Evolutionary conservation across 2,113 vertebrate genomes (phyloP), one percentile per base, ranked within the genome.

Genomic region (Tetraodon nigroviridis): DNA sequence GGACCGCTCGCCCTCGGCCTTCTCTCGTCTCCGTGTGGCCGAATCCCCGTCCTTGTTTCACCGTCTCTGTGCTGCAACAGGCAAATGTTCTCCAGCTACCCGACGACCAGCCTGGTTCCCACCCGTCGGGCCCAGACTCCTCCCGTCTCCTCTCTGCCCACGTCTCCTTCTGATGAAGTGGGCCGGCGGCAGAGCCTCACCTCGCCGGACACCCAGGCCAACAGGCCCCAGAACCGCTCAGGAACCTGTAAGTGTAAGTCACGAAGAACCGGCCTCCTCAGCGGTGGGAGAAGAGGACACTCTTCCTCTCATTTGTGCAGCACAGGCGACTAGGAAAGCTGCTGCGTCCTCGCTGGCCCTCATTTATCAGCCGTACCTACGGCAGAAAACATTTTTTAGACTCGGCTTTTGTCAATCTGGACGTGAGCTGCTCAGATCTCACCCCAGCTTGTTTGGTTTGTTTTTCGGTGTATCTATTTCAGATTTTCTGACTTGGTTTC

Each of bases 41-140:
- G n/a, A n/a, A 16, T 17, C 11, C 17, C 0, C 16, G 2, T 46
- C 7, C 4, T 46, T 1, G 3, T n/a, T 17, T n/a, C 27, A 19
- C 53, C 2, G 17, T 6, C 12, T 48, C 3, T 50, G 14, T 53
- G 14, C 51, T 5, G 2, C 61, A 51, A 58, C 90, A 99, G 96
- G 81, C 96, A 99, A 93, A 98, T 99, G 96, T 99, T 99, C 86
- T 99, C 96, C 60, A 99, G 96, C 83, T 99, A 99, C 58, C 96
- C 96, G 3, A 98, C 96, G 8, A 98, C 95, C 37, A 93, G 93
- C 1, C 88, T 98, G 17, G 90, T 92, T 58, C 95, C 96, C 0
- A 89, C 91, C 18, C 92, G 96, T 6, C 92, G 96, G 51, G 96
- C 96, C 22, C 96, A 98, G 87, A 99, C 96, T 20, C 96, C 96